Percentiles rank a stretch among this genome's conserved stretches.
Evolutionary conservation across 2,113 vertebrate species (phyloP).

Genomic region (Lepidothrix coronata): DNA sequence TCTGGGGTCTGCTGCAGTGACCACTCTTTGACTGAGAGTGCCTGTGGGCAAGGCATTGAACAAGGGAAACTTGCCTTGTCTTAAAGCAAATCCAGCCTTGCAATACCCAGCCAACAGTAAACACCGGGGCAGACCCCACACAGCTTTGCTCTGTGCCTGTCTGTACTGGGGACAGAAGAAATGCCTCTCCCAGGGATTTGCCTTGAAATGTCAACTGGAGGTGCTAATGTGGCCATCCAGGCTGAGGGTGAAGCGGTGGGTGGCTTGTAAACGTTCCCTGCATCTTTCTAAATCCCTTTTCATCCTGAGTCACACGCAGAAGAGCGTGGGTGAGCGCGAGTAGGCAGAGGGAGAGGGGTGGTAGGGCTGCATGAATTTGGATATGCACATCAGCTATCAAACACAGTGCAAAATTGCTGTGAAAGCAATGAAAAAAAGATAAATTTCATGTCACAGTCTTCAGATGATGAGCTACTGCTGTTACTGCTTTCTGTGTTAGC

Average conservation of each 20-base stretch:
- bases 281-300: conserved; percentile 48
- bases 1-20: not conserved
- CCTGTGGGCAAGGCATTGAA: not conserved
- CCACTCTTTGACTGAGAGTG: not conserved
- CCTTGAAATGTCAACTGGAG: not conserved
- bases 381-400: conserved; percentile 65
- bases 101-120: not conserved
- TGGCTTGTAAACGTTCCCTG: conserved; percentile 46
- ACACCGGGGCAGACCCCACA: not conserved
- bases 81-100: not conserved
- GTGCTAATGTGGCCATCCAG: not conserved
- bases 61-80: not conserved
- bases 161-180: not conserved
- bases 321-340: conserved; percentile 38
- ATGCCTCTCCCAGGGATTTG: not conserved
- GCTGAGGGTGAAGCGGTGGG: not conserved
- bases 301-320: conserved; percentile 45
- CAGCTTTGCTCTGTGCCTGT: not conserved
- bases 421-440: conserved; percentile 45
- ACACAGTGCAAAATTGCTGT: conserved; percentile 47
- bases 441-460: conserved; percentile 43
- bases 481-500: not conserved
- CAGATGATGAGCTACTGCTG: conserved; percentile 33
- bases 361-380: conserved; percentile 61
- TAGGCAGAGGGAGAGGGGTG: conserved; percentile 62